These are phyloP conservation scores for Mesembrinibis cayennensis DNA, from an alignment of 2,113 vertebrate species.

Conservation along the genomic window DNA sequence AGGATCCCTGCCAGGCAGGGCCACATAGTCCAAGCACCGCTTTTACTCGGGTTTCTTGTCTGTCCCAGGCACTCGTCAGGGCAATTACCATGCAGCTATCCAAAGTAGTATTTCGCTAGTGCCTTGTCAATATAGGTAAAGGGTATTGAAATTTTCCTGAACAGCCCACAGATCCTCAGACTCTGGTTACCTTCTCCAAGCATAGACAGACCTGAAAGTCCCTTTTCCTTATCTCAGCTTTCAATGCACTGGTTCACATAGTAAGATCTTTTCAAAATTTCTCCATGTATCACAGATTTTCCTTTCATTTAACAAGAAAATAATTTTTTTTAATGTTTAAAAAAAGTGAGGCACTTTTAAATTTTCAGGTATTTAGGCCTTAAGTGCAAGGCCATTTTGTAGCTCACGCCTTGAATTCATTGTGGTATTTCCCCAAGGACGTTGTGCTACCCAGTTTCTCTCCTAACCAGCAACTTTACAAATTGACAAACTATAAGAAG, in stretches of 20 bases:
- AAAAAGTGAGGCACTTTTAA: background rate
- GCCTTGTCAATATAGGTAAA: background rate
- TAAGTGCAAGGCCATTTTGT: background rate
- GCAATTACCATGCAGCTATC: background rate
- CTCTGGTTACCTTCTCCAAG: background rate
- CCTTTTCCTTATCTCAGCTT: background rate
- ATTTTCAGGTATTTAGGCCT: background rate
- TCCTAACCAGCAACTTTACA: background rate
- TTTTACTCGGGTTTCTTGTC: rapidly evolving
- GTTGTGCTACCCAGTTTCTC: background rate
- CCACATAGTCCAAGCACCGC: background rate
- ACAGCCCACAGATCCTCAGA: background rate
- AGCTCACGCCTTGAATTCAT: background rate
- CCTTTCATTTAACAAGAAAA: background rate
- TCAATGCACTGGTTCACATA: background rate
- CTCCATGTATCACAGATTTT: too few species aligned
- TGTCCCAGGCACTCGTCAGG: background rate
- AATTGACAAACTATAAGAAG: background rate
- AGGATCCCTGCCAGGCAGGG: background rate
- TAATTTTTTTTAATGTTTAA: background rate
- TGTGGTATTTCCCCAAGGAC: background rate
- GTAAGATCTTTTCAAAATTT: background rate
- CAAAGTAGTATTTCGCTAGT: background rate
- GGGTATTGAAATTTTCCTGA: background rate
- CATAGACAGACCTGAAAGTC: background rate